These are phyloP conservation scores for Eulemur mongoz DNA, from an alignment of 2,797 vertebrate species.

Conservation along the genomic window DNA sequence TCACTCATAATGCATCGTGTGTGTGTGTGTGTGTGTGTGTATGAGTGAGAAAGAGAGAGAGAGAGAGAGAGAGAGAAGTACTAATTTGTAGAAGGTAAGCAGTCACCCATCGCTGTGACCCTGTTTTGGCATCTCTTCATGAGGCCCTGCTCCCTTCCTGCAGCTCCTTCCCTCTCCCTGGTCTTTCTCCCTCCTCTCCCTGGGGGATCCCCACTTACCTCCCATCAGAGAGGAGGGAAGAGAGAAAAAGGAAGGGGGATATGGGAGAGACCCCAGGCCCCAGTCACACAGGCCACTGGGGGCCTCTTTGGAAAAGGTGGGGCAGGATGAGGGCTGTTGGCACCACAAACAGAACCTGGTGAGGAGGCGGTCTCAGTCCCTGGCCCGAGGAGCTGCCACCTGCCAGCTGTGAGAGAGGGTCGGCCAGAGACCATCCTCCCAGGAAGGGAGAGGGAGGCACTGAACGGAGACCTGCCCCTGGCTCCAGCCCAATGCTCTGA, in stretches of 20 bases:
- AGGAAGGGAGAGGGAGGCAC: background rate
- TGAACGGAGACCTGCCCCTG: background rate
- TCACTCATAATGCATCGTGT: rapidly evolving
- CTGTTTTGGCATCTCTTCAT: background rate
- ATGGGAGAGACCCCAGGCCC: background rate
- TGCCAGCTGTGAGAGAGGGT: background rate
- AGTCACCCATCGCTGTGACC: background rate
- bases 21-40: background rate
- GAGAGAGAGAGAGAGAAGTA: background rate
- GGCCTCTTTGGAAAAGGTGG: background rate
- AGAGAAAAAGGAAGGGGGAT: too few species aligned
- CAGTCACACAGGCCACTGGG: background rate
- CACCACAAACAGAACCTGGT: background rate
- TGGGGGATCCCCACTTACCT: background rate
- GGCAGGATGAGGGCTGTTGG: background rate
- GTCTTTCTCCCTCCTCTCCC: background rate
- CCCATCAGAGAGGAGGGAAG: background rate
- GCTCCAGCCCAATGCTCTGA: background rate
- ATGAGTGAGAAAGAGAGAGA: too few species aligned
- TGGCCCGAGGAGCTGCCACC: too few species aligned
- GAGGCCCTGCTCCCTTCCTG: background rate
- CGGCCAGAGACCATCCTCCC: background rate
- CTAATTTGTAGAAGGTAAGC: background rate
- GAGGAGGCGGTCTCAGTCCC: background rate
- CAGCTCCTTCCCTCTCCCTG: background rate